Percentiles rank a stretch among this genome's conserved stretches.
Evolutionary conservation across 1,140 invertebrate genomes (phyloP).

Genomic region (Ostrea denselamellosa): DNA sequence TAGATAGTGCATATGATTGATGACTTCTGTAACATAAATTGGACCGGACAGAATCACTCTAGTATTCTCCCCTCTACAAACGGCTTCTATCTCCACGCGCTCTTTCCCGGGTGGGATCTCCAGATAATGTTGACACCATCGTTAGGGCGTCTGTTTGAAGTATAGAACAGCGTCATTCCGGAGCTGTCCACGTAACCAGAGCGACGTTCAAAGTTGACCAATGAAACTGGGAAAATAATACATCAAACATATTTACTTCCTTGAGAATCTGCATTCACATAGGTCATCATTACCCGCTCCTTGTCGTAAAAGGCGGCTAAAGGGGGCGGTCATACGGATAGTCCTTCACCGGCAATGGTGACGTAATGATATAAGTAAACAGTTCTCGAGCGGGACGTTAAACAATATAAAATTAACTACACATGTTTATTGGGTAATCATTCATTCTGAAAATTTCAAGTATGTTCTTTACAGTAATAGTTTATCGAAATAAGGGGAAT

Average conservation of each 20-base stretch:
- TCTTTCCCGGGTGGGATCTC: conserved; percentile 51
- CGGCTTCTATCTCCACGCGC: conserved; percentile 20
- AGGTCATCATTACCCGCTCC: too few relatives aligned
- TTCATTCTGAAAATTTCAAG: too few relatives aligned
- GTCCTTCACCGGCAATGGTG: too few relatives aligned
- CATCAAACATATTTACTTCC: too few relatives aligned
- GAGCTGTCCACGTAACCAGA: conserved; percentile 52
- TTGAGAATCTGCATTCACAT: too few relatives aligned
- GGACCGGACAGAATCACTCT: not conserved
- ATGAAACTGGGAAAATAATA: conserved; percentile 52
- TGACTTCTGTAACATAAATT: conserved; percentile 14
- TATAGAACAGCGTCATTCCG: conserved; percentile 61
- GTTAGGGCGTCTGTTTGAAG: conserved; percentile 52
- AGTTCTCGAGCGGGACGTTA: too few relatives aligned
- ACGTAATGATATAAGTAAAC: too few relatives aligned
- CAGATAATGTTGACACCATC: conserved; percentile 58
- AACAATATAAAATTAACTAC: too few relatives aligned
- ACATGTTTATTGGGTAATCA: too few relatives aligned
- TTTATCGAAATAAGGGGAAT: not conserved
- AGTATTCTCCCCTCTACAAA: conserved; percentile 54
- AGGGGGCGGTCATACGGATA: too few relatives aligned
- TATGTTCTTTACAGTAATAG: not conserved
- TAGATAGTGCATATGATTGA: conserved; percentile 52
- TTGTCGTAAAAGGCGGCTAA: too few relatives aligned
- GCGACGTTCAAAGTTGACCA: conserved; percentile 52